A percentile compares a stretch with the other conserved stretches of the same genome.
phyloP scores from a whole-genome alignment of 2,113 vertebrate species.

The Equus przewalskii region DNA sequence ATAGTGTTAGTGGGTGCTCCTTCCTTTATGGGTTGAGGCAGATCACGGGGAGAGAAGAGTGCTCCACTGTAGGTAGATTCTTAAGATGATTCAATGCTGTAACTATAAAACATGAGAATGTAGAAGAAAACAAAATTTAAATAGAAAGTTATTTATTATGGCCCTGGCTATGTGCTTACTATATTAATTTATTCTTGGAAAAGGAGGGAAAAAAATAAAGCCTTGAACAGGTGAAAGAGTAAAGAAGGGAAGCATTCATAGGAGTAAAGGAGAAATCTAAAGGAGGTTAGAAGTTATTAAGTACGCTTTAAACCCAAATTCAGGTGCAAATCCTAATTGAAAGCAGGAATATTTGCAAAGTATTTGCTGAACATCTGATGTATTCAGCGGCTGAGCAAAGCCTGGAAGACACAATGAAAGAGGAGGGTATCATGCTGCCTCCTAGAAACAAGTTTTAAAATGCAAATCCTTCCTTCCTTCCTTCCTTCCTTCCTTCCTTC shows the following conservation, averaged over 20 bases:
- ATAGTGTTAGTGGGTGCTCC: neutral
- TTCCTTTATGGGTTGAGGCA: neutral
- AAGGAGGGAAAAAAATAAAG: neutral
- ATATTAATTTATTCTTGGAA: neutral
- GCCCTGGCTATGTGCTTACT: neutral
- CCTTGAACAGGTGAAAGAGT: neutral
- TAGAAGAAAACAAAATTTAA: neutral
- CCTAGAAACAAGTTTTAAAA: neutral
- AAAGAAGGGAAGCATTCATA: neutral
- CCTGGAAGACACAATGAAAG: neutral
- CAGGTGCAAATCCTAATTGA: neutral
- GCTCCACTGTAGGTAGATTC: neutral
- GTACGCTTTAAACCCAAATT: neutral
- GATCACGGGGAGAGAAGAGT: neutral
- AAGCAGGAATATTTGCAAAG: neutral
- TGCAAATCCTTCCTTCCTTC: neutral
- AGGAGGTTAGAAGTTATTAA: neutral
- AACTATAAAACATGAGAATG: constrained; percentile 5
- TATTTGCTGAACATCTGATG: neutral
- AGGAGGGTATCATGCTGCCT: neutral
- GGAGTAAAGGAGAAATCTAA: neutral
- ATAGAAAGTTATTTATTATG: neutral
- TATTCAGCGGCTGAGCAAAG: neutral
- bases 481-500: too few relatives aligned
- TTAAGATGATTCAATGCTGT: neutral